Percentiles rank a stretch among this genome's conserved stretches.
These are phyloP conservation scores for Coleophora deauratella DNA, from an alignment of 2,888 invertebrate species.

Conservation along the genomic window DNA sequence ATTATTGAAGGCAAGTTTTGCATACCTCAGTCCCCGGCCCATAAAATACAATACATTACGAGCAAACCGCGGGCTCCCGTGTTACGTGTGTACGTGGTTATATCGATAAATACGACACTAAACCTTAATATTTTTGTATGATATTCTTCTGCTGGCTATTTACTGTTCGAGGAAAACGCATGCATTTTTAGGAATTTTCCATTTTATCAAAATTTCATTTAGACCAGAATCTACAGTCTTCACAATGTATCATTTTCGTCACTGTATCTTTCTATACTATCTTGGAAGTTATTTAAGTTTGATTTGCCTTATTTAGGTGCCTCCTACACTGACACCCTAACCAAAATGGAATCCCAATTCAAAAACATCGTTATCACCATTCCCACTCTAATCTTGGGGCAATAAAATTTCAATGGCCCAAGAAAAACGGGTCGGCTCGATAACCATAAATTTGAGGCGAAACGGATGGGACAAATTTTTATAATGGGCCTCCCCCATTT, in stretches of 20 bases:
- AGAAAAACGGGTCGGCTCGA: conserved; percentile 65
- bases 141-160: neutral
- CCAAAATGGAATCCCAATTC: conserved; percentile 48
- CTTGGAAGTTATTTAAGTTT: neutral
- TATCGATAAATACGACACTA: conserved; percentile 33
- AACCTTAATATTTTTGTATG: conserved; percentile 5
- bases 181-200: neutral
- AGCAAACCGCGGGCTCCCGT: conserved; percentile 51
- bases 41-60: conserved; percentile 66
- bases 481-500: conserved; percentile 71
- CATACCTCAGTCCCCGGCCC: conserved; percentile 58
- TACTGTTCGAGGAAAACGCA: neutral
- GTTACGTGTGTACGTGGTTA: conserved; percentile 54
- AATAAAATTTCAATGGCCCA: conserved; percentile 66
- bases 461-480: conserved; percentile 75
- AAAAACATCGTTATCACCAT: conserved; percentile 69
- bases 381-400: conserved; percentile 66
- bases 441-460: conserved; percentile 70
- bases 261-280: too few relatives aligned
- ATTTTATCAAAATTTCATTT: too few relatives aligned
- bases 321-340: conserved; percentile 27
- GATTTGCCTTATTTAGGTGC: too few relatives aligned
- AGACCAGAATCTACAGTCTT: too few relatives aligned
- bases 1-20: conserved; percentile 63
- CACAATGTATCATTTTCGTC: too few relatives aligned